Evolutionary conservation across 37 sponge, comb jelly and placozoan genomes (phyloP), one percentile per base, ranked within the genome.

Genomic region (Haliclona indistincta): DNA sequence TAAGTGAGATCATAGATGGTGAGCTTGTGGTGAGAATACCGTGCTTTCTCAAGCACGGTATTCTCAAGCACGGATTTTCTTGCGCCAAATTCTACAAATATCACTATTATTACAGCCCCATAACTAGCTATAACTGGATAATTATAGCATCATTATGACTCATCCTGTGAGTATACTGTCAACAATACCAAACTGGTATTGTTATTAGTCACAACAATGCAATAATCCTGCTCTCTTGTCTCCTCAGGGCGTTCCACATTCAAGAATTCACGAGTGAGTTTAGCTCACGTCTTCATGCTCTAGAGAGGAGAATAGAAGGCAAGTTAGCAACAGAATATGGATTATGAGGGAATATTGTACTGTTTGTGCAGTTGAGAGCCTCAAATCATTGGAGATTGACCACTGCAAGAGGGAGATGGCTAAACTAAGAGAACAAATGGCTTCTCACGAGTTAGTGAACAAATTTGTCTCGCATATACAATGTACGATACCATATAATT

Each of bases 341-440:
- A 17, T 13, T 47, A 13, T 47, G 49, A 17, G 49, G 8, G 49
- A n/a, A 17, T 8, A 17, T 8, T 47, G 49, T 47, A 13, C 77
- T 10, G 74, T 44, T 25, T 84, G 68, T 37, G 3, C 34, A 81
- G 87, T 68, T 38, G 84, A 84, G 54, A 65, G 76, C 1, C 15
- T 56, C 28, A 90, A 67, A 58, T 34, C 54, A 20, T 71, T 81
- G 15, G 88, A 86, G 56, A 53, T 89, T 28, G 87, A 86, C 5
- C 68, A 65, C 28, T 81, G 77, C 64, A 88, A 86, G 42, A 54
- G 63, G 35, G 87, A 86, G 36, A 34, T 86, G 17, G 34, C 69
- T 39, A 60, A 80, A 35, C 47, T 90, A 26, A 47, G 53, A 26
- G 79, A 68, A 19, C 32, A 64, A 0, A 7, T 88, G 10, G 30